These are phyloP conservation scores for Tonatia bakeri DNA, from an alignment of 2,113 vertebrate species.

Conservation along the genomic window DNA sequence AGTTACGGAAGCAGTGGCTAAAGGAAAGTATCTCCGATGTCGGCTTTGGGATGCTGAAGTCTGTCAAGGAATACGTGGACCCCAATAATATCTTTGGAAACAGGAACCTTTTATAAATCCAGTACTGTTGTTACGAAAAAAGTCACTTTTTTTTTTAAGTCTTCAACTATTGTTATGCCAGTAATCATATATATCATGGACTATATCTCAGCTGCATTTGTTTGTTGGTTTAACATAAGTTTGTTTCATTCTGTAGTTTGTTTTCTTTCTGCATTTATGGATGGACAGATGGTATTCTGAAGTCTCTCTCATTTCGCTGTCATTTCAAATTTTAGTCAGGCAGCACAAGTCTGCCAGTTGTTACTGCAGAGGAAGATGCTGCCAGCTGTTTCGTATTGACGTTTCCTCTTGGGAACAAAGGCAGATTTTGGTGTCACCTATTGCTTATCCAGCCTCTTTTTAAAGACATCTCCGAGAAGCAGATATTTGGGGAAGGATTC, in stretches of 20 bases:
- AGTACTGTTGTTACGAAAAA: slow-evolving; percentile 71
- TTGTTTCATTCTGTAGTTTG: slow-evolving; percentile 70
- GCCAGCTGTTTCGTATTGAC: slow-evolving; percentile 74
- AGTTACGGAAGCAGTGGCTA: slow-evolving; percentile 98
- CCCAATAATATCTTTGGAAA: slow-evolving; percentile 98
- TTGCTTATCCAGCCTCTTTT: slow-evolving; percentile 68
- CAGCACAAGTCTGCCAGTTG: slow-evolving; percentile 64
- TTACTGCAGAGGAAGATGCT: slow-evolving; percentile 69
- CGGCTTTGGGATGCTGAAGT: slow-evolving; percentile 95
- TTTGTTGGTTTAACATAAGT: slow-evolving; percentile 73
- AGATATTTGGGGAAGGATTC: slow-evolving; percentile 63
- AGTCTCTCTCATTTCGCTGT: slow-evolving; percentile 66
- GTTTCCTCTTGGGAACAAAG: slow-evolving; percentile 74
- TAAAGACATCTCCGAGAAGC: slow-evolving; percentile 71
- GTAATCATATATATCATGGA: slow-evolving; percentile 84
- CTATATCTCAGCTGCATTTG: slow-evolving; percentile 73
- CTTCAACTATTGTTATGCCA: slow-evolving; percentile 80
- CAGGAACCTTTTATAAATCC: slow-evolving; percentile 94
- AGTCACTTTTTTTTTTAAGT: slow-evolving; percentile 65
- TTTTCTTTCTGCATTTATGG: slow-evolving; percentile 67
- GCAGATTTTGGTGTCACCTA: slow-evolving; percentile 70
- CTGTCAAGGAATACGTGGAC: slow-evolving; percentile 97
- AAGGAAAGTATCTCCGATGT: slow-evolving; percentile 92
- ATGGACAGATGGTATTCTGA: slow-evolving; percentile 73
- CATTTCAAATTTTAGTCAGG: slow-evolving; percentile 71